Base-by-base conservation (phyloP, 2,797 vertebrate species). In the Antrozous pallidus region DNA sequence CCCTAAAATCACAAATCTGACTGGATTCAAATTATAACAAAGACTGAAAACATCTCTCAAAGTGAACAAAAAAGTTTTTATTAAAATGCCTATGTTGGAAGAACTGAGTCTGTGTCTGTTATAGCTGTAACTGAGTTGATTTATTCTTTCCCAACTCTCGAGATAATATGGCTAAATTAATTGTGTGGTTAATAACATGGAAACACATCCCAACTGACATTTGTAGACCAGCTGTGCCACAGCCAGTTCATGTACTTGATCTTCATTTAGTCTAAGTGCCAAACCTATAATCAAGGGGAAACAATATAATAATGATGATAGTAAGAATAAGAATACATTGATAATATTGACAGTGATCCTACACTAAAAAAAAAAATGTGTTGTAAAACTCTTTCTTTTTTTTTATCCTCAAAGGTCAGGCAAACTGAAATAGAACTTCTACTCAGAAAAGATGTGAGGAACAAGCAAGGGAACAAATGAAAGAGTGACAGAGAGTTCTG, bases 1-100 rank as follows among this genome's bases (percentile, higher is more conserved):
- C 74, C 16, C 1, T 89, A 88, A 91, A 26, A 97, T 95, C 73
- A 97, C 70, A 94, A 93, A 47, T 69, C 77, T 47, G 17, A 82
- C 13, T 13, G 4, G 28, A 82, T 92, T 95, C 28, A 93, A 85
- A 63, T 73, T 45, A 95, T 79, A 4, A 95, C n/a, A 96, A 90
- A 67, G 56, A 90, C 45, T 92, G 1, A 14, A 88, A 96, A 78
- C 0, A 33, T 94, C 95, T 97, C 90, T 13, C 11, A 36, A 97
- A 61, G 11, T 81, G 40, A 95, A 84, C 67, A 20, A 93, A 77
- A 86, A 17, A 6, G 3, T 31, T 91, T 81, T 79, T 70, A 88
- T 95, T 86, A 54, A 94, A 84, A 93, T 58, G 1, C 12, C 40
- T 65, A 8, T 77, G 17, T 74, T 87, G 56, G 79, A 78, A 80